phyloP scores from a whole-genome alignment of 2,797 vertebrate genomes.

The Thaleichthys pacificus region DNA sequence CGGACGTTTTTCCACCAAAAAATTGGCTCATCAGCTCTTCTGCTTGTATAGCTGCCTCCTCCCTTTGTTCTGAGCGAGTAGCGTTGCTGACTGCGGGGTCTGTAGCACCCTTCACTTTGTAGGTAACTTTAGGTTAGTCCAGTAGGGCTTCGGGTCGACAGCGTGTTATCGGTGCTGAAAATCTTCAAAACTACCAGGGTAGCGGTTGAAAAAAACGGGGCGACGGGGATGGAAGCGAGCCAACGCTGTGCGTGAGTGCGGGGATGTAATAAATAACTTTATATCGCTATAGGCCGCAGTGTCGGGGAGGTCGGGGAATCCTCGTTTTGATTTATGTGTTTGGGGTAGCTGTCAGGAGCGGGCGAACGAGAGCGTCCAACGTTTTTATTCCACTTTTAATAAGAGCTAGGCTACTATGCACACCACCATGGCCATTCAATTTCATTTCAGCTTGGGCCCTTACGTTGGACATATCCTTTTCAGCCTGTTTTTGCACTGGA shows the following conservation, averaged over 20 bases:
- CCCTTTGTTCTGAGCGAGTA: conserved; percentile 77
- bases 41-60: conserved; percentile 69
- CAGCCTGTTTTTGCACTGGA: conserved; percentile 34
- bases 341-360: conserved; percentile 77
- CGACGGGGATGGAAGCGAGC: conserved; percentile 66
- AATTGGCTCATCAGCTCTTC: conserved; percentile 76
- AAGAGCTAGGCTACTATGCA: conserved; percentile 65
- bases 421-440: conserved; percentile 55
- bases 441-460: conserved; percentile 47
- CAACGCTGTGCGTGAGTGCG: conserved; percentile 71
- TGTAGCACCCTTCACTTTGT: conserved; percentile 68
- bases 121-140: conserved; percentile 74
- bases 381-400: conserved; percentile 82
- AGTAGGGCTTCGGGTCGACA: conserved; percentile 62
- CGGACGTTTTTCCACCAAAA: conserved; percentile 51
- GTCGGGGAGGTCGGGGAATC: conserved; percentile 75
- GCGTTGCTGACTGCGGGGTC: conserved; percentile 67
- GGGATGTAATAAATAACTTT: conserved; percentile 73
- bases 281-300: conserved; percentile 68
- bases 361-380: conserved; percentile 67
- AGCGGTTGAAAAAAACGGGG: conserved; percentile 45
- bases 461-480: conserved; percentile 49
- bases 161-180: conserved; percentile 52
- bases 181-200: conserved; percentile 55
- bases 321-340: conserved; percentile 82